phyloP scores from a whole-genome alignment of 53 echinoderm and acorn worm genomes.

The Echinometra lucunter region DNA sequence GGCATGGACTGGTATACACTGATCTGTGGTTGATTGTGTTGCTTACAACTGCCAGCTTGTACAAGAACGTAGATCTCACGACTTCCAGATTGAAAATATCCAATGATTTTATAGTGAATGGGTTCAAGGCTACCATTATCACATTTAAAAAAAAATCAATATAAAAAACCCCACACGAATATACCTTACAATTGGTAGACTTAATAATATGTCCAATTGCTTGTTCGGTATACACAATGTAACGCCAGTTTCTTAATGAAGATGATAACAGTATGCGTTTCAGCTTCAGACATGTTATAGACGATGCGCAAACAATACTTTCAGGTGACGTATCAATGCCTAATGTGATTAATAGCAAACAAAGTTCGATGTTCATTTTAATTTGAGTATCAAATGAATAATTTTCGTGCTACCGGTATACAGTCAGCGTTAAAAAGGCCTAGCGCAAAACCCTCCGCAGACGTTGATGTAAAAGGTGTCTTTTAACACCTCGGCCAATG shows the following conservation, averaged over 20 bases:
- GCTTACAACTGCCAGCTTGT: background rate
- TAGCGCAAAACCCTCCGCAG: background rate
- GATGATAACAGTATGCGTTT: background rate
- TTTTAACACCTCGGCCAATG: too few species aligned
- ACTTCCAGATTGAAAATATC: background rate
- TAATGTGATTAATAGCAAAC: background rate
- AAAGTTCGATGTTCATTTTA: background rate
- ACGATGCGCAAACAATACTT: background rate
- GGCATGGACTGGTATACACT: too few species aligned
- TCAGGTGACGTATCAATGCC: background rate
- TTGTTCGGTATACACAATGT: too few species aligned
- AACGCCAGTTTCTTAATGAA: too few species aligned
- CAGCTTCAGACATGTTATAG: too few species aligned
- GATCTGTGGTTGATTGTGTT: too few species aligned
- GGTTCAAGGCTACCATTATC: background rate
- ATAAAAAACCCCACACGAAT: background rate
- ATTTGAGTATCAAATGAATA: conserved; percentile 6
- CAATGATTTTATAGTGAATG: background rate
- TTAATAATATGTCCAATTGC: too few species aligned
- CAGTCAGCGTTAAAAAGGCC: background rate
- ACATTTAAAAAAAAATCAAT: background rate
- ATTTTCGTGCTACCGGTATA: background rate
- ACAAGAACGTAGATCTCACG: background rate
- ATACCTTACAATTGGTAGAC: background rate
- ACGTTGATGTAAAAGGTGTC: too few species aligned